phyloP scores from a whole-genome alignment of 1,140 invertebrate species.

The Drosophila pachea region DNA sequence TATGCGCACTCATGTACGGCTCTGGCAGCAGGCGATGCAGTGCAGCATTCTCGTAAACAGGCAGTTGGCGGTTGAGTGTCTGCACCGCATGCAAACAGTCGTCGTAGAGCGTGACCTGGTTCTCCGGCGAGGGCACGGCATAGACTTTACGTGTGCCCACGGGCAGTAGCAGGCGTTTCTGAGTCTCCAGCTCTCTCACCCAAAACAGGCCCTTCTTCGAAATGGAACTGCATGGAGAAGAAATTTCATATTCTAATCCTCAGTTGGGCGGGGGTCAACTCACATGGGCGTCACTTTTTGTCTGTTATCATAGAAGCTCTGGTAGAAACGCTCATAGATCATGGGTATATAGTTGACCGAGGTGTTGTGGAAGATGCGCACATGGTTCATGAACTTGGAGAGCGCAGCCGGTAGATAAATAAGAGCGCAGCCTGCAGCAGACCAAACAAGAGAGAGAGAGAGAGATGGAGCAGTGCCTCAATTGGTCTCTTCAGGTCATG shows the following conservation, averaged over 20 bases:
- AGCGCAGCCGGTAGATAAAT: slow-evolving; percentile 73
- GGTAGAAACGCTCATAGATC: slow-evolving; percentile 73
- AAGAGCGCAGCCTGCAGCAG: slow-evolving; percentile 62
- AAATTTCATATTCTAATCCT: not conserved
- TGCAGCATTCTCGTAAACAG: slow-evolving; percentile 58
- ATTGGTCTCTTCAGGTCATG: not conserved
- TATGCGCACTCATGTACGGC: slow-evolving; percentile 65
- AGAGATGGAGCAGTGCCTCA: not conserved
- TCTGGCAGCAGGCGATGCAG: slow-evolving; percentile 65
- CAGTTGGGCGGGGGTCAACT: slow-evolving; percentile 11
- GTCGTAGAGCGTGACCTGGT: slow-evolving; percentile 69
- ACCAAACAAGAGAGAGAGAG: not conserved
- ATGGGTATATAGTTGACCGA: slow-evolving; percentile 74
- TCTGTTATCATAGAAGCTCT: slow-evolving; percentile 72
- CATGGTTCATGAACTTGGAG: slow-evolving; percentile 72
- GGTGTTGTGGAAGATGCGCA: slow-evolving; percentile 77
- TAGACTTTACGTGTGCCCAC: slow-evolving; percentile 65
- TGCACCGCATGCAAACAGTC: slow-evolving; percentile 67
- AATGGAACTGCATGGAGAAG: slow-evolving; percentile 30
- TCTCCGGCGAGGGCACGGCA: slow-evolving; percentile 64
- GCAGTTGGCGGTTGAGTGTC: slow-evolving; percentile 51
- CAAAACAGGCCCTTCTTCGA: slow-evolving; percentile 58
- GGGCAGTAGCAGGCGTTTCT: slow-evolving; percentile 53
- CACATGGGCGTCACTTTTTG: slow-evolving; percentile 57
- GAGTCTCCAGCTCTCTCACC: slow-evolving; percentile 60